Base-by-base conservation (phyloP, 2,888 invertebrate genomes). In the Bellardia pandia region DNA sequence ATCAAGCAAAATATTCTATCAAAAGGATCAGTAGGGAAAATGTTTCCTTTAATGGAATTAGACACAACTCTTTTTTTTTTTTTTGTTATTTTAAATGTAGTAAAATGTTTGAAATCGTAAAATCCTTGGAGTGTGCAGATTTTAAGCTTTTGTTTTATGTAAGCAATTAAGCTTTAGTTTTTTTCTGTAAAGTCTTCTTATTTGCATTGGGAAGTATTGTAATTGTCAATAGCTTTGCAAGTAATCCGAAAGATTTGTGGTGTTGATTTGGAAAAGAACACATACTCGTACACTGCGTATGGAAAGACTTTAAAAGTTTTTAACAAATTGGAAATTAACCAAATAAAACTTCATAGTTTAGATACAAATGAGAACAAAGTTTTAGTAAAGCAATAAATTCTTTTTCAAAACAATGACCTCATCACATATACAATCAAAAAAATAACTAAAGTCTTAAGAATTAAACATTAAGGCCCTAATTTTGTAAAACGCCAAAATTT, bases 21-120 rank as follows among this genome's bases (percentile, higher is more conserved):
- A 84, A 76, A 84, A 71, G 62, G 37, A 78, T 84, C 48, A 71
- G 11, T 53, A 62, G 16, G n/a, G 5, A 48, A 77, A 77, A 62
- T 48, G 62, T 11, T 68, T 78, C 56, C 30, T 84, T 74, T 64
- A 66, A 84, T 64, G 53, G 64, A 83, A 64, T 71, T 77, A 76
- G 40, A 75, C 60, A 76, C 45, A 45, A 33, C 16, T 76, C 58
- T 11, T 53, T 53, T 83, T 37, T 45, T 1, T 76, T 56, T 45
- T 1, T 7, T 45, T 11, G 2, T 3, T 45, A 9, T 45, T 45
- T 13, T 9, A 45, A 45, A 45, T 33, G 33, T 14, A 58, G 37
- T 82, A 51, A 76, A 76, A 68, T 69, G 48, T 60, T 60, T 72
- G 16, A 72, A 64, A 80, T 37, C 6, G n/a, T 37, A n/a, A 51